phyloP scores from a whole-genome alignment of 2,113 vertebrate species.

The Onychorhynchus coronatus region DNA sequence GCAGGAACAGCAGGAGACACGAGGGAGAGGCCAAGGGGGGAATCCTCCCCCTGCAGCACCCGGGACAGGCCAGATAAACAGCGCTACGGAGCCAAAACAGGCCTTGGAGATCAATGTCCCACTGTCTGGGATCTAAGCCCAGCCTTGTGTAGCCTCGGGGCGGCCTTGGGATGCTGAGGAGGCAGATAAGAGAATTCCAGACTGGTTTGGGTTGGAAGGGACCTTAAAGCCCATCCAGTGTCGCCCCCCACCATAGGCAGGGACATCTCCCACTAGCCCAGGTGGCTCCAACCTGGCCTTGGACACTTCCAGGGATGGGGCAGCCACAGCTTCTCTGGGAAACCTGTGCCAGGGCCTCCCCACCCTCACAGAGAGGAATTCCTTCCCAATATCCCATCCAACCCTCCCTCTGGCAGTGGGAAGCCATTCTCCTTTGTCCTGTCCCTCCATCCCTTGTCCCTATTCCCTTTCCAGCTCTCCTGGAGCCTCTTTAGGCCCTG shows the following conservation, averaged over 20 bases:
- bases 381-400: too few species aligned
- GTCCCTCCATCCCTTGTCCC: too few species aligned
- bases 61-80: background rate
- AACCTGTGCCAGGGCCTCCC: background rate
- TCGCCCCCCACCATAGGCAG: background rate
- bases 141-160: rapidly evolving
- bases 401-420: too few species aligned
- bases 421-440: too few species aligned
- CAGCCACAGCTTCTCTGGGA: background rate
- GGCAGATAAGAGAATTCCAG: background rate
- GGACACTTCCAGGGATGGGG: background rate
- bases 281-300: background rate
- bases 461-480: too few species aligned
- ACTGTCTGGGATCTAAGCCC: background rate
- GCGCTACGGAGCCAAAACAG: background rate
- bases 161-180: background rate
- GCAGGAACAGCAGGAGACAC: background rate
- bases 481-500: too few species aligned
- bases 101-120: rapidly evolving
- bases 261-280: background rate
- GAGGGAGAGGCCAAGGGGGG: background rate
- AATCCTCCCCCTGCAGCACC: rapidly evolving
- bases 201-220: background rate
- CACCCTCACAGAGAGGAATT: background rate
- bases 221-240: background rate